Conservation (phyloP, 2,888 invertebrate species). For the Tenthredo scrophulariae region DNA sequence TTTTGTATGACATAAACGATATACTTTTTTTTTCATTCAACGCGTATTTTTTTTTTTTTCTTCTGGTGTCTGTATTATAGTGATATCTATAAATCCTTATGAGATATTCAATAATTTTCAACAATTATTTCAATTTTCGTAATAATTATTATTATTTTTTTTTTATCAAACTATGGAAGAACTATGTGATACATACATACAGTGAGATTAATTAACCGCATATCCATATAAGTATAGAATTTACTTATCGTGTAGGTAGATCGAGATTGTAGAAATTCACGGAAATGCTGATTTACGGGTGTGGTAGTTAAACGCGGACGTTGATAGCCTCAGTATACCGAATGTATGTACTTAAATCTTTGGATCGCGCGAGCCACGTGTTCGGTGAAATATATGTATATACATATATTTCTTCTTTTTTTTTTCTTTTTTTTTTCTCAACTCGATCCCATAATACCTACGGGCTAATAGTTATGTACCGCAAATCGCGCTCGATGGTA, state of each 20-base stretch:
- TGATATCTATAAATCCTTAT: too few relatives aligned
- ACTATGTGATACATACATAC: background rate
- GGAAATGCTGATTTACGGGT: background rate
- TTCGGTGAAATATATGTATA: background rate
- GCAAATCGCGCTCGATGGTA: background rate
- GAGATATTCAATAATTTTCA: too few relatives aligned
- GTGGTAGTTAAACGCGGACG: constrained; percentile 19
- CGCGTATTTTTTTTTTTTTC: too few relatives aligned
- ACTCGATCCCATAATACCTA: background rate
- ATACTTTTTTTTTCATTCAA: too few relatives aligned
- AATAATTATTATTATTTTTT: too few relatives aligned
- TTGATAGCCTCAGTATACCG: constrained; percentile 8
- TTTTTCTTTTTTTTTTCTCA: background rate
- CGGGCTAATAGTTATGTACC: background rate
- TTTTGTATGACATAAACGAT: too few relatives aligned
- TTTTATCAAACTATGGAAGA: too few relatives aligned
- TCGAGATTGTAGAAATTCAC: background rate
- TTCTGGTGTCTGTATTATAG: too few relatives aligned
- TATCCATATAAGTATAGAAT: background rate
- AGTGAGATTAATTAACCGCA: background rate
- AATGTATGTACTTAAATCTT: background rate
- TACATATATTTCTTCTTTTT: background rate
- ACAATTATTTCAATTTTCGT: too few relatives aligned
- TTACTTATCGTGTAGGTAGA: background rate
- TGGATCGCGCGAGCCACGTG: constrained; percentile 5